A percentile compares a stretch with the other conserved stretches of the same genome.
phyloP scores from a whole-genome alignment of 92 coral and sea anemone species.

The Anthopleura xanthogrammica region DNA sequence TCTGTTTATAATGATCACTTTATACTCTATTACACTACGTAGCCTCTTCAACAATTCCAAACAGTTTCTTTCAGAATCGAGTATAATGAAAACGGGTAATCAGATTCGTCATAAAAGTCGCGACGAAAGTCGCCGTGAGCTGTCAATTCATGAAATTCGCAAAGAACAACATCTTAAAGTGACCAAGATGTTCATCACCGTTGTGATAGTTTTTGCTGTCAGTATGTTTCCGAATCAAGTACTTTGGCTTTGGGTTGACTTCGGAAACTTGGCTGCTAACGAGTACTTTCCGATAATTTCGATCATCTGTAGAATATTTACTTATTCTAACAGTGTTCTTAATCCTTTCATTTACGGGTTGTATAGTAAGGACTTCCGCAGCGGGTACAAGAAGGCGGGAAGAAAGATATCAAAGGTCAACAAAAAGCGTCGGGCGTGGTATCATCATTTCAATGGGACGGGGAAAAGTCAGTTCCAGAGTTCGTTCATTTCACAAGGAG shows the following conservation, averaged over 20 bases:
- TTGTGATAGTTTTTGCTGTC: slow-evolving; percentile 80
- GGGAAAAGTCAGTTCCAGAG: background rate
- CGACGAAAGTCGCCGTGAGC: background rate
- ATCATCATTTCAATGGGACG: background rate
- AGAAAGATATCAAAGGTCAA: slow-evolving; percentile 11
- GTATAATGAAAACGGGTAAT: background rate
- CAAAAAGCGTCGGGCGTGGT: background rate
- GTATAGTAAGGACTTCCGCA: slow-evolving; percentile 69
- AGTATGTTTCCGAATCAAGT: slow-evolving; percentile 84
- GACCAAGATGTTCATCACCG: slow-evolving; percentile 83
- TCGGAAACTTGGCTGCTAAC: slow-evolving; percentile 43
- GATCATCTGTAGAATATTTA: slow-evolving; percentile 61
- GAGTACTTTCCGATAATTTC: slow-evolving; percentile 44
- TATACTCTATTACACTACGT: slow-evolving; percentile 55
- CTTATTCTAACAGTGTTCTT: slow-evolving; percentile 79
- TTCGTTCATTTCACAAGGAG: background rate
- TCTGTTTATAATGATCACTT: slow-evolving; percentile 43
- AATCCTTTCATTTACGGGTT: slow-evolving; percentile 80
- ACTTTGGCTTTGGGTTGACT: slow-evolving; percentile 80
- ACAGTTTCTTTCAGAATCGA: background rate
- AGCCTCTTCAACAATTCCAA: slow-evolving; percentile 36
- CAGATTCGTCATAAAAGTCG: background rate
- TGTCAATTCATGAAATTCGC: slow-evolving; percentile 23
- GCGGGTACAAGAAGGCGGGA: slow-evolving; percentile 47
- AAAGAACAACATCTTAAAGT: slow-evolving; percentile 79